Evolutionary conservation across 2,888 invertebrate genomes (phyloP), one percentile per base, ranked within the genome.

Genomic region (Matsumyia berberina): DNA sequence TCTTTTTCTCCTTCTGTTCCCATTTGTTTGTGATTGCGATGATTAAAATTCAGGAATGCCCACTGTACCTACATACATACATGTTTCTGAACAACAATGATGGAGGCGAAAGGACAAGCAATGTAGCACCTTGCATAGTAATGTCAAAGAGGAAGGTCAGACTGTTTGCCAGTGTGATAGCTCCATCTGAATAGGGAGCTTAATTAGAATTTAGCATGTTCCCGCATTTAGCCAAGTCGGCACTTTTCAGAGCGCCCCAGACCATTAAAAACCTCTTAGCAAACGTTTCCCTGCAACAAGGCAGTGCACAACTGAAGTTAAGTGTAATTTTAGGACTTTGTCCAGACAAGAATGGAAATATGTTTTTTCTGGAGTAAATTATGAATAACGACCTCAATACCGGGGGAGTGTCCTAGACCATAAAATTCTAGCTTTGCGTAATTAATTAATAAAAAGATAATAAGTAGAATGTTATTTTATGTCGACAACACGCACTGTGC

Each of bases 201-300:
- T 82, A 78, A 82, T 82, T 82, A 82, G 77, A 78, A 72, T 78
- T 72, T 77, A 77, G 77, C 77, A 82, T 82, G 81, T 60, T 70
- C 55, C 19, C 39, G 24, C 19, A 19, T 15, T 39, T 29, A 11
- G 19, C 24, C 42, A 6, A 24, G 24, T 29, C 31, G 42, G 29
- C n/a, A n/a, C 29, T 51, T 69, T 81, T 24, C 57, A 64, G 46
- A 15, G 33, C 51, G 49, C 57, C 57, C 37, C 15, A 57, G 69
- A 69, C 55, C 81, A 81, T 72, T 82, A 77, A 67, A 62, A 78
- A 46, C 53, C 70, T 49, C 70, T 76, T 70, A 37, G 58, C 6
- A 1, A 37, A 67, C 60, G 58, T 74, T 60, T n/a, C n/a, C 42
- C 33, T 62, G 44, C 8, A 24, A 11, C 5, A 64, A n/a, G n/a